Percentiles rank a stretch among this genome's conserved stretches.
phyloP scores from a whole-genome alignment of 1,140 invertebrate species.

The Papilio aristodemus region DNA sequence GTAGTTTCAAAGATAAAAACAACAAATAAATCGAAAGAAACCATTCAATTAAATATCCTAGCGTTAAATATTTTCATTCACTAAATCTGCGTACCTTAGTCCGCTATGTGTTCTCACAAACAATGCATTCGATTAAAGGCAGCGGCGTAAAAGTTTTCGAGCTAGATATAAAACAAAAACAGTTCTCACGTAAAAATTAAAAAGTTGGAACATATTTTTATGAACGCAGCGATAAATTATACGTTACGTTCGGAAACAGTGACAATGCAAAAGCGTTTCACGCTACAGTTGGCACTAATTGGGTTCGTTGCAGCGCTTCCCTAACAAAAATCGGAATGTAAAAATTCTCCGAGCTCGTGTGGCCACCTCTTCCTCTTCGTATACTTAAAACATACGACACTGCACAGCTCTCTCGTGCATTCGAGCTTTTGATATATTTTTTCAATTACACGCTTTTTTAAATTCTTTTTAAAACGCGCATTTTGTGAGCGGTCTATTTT shows the following conservation, averaged over 20 bases:
- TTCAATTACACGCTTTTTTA: not conserved
- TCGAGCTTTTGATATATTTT: not conserved
- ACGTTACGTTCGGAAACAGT: conserved; percentile 29
- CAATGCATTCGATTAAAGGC: conserved; percentile 1
- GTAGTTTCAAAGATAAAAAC: no score
- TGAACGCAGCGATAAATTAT: conserved; percentile 27
- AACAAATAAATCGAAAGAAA: no score
- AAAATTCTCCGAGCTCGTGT: not conserved
- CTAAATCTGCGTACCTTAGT: no score
- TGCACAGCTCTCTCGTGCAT: not conserved
- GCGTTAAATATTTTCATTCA: no score
- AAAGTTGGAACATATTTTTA: conserved; percentile 30
- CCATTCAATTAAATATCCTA: no score
- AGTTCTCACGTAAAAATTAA: conserved; percentile 31
- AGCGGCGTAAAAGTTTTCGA: not conserved
- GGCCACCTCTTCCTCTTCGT: not conserved
- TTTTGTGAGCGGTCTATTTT: not conserved
- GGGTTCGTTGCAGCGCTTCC: conserved; percentile 35
- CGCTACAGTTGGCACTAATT: conserved; percentile 47
- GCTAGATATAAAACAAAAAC: conserved; percentile 13
- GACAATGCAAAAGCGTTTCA: conserved; percentile 37
- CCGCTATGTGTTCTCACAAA: conserved; percentile 3
- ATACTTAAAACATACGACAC: not conserved
- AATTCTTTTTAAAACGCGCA: not conserved
- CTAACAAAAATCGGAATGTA: conserved; percentile 38